Percentiles rank a stretch among this genome's conserved stretches.
phyloP scores from a whole-genome alignment of 2,113 vertebrate species.

The Brachyistius frenatus region DNA sequence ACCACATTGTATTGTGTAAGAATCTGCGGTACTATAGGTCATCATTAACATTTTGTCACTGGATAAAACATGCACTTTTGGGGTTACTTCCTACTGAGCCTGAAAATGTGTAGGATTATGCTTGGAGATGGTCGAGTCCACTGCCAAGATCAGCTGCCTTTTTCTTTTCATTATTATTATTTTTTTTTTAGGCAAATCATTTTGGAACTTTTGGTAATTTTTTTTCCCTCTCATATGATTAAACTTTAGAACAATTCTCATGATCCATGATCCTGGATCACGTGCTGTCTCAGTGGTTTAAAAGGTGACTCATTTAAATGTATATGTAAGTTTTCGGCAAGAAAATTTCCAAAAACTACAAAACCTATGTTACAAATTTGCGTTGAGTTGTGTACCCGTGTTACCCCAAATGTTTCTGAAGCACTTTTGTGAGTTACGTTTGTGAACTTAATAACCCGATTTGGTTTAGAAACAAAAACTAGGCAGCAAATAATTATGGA shows the following conservation, averaged over 20 bases:
- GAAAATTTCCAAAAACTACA: no score
- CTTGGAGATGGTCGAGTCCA: neutral
- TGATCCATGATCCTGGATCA: neutral
- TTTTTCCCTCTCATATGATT: neutral
- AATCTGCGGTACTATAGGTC: slow-evolving; percentile 43
- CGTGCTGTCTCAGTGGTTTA: neutral
- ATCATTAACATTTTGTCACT: slow-evolving; percentile 55
- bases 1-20: slow-evolving; percentile 55
- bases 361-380: no score
- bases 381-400: no score
- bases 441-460: no score
- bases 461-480: no score
- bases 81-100: slow-evolving; percentile 26
- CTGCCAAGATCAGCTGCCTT: neutral
- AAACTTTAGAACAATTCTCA: neutral
- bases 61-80: slow-evolving; percentile 29
- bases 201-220: neutral
- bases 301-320: neutral
- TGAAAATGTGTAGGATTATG: slow-evolving; percentile 24
- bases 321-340: no score
- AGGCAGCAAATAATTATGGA: no score
- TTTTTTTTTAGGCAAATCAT: neutral
- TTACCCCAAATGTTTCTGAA: no score
- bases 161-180: neutral
- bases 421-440: no score